Conservation (phyloP, 2,888 invertebrate species). For the Schrankia costaestrigalis region DNA sequence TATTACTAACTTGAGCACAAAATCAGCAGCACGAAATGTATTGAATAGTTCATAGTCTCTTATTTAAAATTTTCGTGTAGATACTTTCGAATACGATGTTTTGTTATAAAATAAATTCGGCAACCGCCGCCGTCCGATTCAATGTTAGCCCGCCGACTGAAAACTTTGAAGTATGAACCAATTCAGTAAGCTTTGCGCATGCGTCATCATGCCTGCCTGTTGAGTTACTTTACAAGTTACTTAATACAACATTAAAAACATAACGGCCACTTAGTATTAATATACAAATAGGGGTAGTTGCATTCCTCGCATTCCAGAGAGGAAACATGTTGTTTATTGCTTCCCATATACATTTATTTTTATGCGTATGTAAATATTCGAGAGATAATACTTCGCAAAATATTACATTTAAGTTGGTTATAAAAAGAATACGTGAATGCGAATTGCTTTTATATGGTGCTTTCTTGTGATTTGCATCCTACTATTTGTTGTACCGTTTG, state of each 20-base stretch:
- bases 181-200: constrained; percentile 39
- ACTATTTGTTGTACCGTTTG: too few relatives aligned
- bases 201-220: constrained; percentile 44
- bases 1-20: constrained; percentile 64
- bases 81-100: constrained; percentile 17
- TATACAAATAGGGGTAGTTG: constrained; percentile 11
- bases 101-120: constrained; percentile 6
- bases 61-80: constrained; percentile 25
- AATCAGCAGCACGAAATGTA: constrained; percentile 57
- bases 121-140: constrained; percentile 31
- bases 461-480: too few relatives aligned
- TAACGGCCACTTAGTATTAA: constrained; percentile 13
- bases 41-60: constrained; percentile 56
- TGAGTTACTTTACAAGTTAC: constrained; percentile 39
- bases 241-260: constrained; percentile 23
- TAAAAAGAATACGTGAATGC: too few relatives aligned
- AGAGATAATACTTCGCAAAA: background rate
- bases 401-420: constrained; percentile 1
- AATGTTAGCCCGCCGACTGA: constrained; percentile 38
- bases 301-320: constrained; percentile 4
- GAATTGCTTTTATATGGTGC: too few relatives aligned
- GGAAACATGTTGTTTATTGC: constrained; percentile 5
- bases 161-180: constrained; percentile 36
- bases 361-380: background rate
- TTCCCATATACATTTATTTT: constrained; percentile 4